Conservation (phyloP, 2,888 invertebrate genomes). For the Gerris lacustris region DNA sequence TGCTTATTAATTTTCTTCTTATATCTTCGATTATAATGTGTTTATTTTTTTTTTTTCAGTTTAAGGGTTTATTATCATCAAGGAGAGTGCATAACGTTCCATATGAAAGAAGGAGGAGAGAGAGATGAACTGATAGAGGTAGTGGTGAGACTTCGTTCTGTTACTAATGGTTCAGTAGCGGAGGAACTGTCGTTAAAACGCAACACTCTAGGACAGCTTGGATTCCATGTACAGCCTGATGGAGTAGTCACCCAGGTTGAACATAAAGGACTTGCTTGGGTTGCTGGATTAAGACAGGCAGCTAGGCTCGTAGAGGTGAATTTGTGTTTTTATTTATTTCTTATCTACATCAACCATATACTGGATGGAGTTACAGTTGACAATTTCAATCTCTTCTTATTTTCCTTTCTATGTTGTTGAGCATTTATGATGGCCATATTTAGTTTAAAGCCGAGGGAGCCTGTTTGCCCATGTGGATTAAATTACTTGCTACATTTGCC, state of each 20-base stretch:
- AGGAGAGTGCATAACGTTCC: conserved; percentile 79
- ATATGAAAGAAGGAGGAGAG: conserved; percentile 57
- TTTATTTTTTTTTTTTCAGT: conserved; percentile 37
- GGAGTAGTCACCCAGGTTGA: conserved; percentile 92
- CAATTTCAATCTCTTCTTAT: too few species aligned
- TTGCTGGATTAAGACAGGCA: conserved; percentile 78
- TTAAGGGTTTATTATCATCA: conserved; percentile 80
- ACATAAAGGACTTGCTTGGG: conserved; percentile 53
- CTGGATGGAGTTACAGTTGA: neutral
- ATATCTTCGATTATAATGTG: too few species aligned
- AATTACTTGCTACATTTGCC: too few species aligned
- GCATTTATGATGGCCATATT: too few species aligned
- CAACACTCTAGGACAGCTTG: conserved; percentile 66
- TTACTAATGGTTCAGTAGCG: conserved; percentile 63
- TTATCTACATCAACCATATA: neutral
- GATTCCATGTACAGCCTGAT: conserved; percentile 83
- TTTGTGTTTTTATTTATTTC: neutral
- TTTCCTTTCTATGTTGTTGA: too few species aligned
- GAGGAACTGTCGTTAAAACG: conserved; percentile 69
- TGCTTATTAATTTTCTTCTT: too few species aligned
- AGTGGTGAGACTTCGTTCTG: conserved; percentile 63
- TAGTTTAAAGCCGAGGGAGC: too few species aligned
- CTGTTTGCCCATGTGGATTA: too few species aligned
- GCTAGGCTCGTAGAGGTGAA: conserved; percentile 69
- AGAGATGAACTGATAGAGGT: conserved; percentile 60